Evolutionary conservation across 2,797 vertebrate genomes (phyloP).

Genomic region (Rhadinocentrus ornatus): DNA sequence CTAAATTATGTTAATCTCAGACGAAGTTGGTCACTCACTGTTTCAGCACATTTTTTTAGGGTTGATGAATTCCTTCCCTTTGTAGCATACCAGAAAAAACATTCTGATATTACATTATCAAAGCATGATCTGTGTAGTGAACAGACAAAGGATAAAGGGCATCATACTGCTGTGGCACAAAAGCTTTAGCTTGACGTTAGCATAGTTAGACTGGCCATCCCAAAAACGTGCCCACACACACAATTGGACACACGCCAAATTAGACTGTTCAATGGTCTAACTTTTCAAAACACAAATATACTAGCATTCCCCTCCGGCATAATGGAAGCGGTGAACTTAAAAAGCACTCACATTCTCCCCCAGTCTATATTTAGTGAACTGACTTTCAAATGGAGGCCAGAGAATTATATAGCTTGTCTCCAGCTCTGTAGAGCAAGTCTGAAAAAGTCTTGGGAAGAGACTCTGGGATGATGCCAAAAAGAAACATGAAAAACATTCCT

Average conservation of each 20-base stretch:
- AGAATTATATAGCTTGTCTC: constrained; percentile 65
- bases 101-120: constrained; percentile 1
- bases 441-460: constrained; percentile 40
- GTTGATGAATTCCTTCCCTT: neutral
- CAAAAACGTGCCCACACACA: constrained; percentile 4
- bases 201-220: neutral
- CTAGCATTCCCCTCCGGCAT: constrained; percentile 33
- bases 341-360: constrained; percentile 42
- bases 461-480: constrained; percentile 53
- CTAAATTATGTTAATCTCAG: neutral
- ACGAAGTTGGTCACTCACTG: neutral
- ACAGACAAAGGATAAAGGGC: neutral
- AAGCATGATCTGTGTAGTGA: neutral
- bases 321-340: constrained; percentile 40
- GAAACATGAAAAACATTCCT: constrained; percentile 49
- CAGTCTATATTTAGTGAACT: constrained; percentile 70
- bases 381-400: constrained; percentile 70
- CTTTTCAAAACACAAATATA: constrained; percentile 49
- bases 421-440: constrained; percentile 55
- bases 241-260: neutral
- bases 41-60: no score
- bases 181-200: constrained; percentile 1
- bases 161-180: constrained; percentile 7
- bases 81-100: neutral
- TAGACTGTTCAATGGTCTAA: constrained; percentile 22